phyloP scores from a whole-genome alignment of 2,113 vertebrate genomes.

The Arizona elegans region DNA sequence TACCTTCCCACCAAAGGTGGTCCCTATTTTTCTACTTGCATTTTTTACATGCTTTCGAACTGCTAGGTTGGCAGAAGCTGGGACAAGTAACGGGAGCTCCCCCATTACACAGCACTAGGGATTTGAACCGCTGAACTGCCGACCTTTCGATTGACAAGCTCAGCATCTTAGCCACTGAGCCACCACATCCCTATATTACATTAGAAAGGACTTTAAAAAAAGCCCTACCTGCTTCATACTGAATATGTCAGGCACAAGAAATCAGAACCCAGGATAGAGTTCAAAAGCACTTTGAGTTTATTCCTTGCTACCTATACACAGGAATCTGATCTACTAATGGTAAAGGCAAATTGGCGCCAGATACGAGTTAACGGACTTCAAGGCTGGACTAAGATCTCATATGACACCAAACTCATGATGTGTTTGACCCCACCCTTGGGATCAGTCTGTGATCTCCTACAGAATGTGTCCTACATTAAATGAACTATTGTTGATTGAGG shows the following conservation, averaged over 20 bases:
- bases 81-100: no score
- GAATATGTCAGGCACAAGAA: background rate
- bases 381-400: background rate
- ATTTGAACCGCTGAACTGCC: no score
- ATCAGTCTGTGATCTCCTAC: no score
- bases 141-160: no score
- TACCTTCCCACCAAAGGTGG: no score
- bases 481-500: background rate
- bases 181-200: no score
- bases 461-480: background rate
- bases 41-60: no score
- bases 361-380: no score
- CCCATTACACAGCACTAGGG: no score
- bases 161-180: no score
- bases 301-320: background rate
- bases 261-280: background rate
- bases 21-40: no score
- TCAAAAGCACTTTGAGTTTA: background rate
- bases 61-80: no score
- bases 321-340: background rate
- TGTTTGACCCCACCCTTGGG: background rate
- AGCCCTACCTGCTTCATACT: background rate
- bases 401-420: background rate
- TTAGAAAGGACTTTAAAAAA: background rate
- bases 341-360: background rate